phyloP scores from a whole-genome alignment of 2,888 invertebrate species.

The Spilosoma lubricipeda region DNA sequence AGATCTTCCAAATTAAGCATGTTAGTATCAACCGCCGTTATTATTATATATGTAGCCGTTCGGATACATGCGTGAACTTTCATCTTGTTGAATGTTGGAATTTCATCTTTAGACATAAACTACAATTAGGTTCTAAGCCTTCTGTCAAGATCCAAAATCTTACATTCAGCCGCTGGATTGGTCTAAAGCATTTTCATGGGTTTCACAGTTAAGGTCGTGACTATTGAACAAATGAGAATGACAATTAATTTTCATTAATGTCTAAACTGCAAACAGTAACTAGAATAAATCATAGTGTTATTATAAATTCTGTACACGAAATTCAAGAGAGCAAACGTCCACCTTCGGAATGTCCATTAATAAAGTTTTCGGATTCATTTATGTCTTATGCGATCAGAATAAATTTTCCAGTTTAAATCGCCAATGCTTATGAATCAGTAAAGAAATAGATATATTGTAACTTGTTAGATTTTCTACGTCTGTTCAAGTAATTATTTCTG shows the following conservation, averaged over 20 bases:
- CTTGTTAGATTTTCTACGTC: constrained; percentile 27
- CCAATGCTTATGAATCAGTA: constrained; percentile 27
- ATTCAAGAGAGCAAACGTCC: constrained; percentile 65
- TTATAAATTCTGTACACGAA: constrained; percentile 67
- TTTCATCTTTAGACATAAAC: not conserved
- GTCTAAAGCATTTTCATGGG: not conserved
- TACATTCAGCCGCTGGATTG: not conserved
- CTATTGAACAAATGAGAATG: not conserved
- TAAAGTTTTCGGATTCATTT: constrained; percentile 74
- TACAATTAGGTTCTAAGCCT: not conserved
- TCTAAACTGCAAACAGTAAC: constrained; percentile 23
- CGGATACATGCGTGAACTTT: not conserved
- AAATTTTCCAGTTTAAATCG: constrained; percentile 55
- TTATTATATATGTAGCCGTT: too few species aligned
- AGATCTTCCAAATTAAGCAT: not conserved
- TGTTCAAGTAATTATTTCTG: constrained; percentile 35
- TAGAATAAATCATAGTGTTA: constrained; percentile 28
- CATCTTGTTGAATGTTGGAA: not conserved
- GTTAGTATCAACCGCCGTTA: not conserved
- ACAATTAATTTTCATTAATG: constrained; percentile 7
- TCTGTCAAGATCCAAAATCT: not conserved
- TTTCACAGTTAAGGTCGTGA: constrained; percentile 3
- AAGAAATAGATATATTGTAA: constrained; percentile 51
- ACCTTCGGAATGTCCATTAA: constrained; percentile 72
- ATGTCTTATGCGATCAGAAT: constrained; percentile 68